Percentiles rank a stretch among this genome's conserved stretches.
Evolutionary conservation across 2,888 invertebrate genomes (phyloP).

Genomic region (Andrena marginata): DNA sequence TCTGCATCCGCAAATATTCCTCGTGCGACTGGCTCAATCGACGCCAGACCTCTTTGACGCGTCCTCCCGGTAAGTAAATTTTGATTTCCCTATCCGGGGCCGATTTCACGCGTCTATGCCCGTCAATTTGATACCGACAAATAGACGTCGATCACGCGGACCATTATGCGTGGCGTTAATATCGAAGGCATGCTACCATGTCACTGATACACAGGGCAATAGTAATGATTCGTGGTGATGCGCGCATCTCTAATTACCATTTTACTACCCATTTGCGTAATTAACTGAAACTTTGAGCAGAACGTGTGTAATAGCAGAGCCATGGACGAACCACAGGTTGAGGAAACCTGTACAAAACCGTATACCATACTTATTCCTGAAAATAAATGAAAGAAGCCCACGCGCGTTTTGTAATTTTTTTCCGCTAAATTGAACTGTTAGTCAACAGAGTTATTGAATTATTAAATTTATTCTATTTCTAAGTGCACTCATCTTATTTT

Average conservation of each 20-base stretch:
- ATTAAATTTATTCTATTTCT: no score
- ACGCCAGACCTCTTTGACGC: slow-evolving; percentile 23
- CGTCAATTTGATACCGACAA: slow-evolving; percentile 32
- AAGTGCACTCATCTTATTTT: no score
- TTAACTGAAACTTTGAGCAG: background rate
- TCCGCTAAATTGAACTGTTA: no score
- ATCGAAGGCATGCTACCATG: background rate
- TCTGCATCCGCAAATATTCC: slow-evolving; percentile 32
- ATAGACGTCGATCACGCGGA: slow-evolving; percentile 2
- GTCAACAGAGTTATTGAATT: no score
- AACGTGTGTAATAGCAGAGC: background rate
- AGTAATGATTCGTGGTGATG: background rate
- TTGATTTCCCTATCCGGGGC: slow-evolving; percentile 18
- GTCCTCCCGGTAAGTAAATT: slow-evolving; percentile 31
- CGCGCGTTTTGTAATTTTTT: no score
- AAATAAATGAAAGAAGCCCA: no score
- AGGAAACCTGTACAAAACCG: no score
- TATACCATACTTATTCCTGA: no score
- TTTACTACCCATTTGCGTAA: background rate
- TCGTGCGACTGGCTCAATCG: slow-evolving; percentile 11
- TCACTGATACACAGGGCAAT: background rate
- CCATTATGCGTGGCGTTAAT: background rate
- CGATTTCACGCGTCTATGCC: slow-evolving; percentile 24
- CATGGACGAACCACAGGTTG: no score
- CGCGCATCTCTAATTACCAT: background rate